phyloP scores from a whole-genome alignment of 2,888 invertebrate genomes.

The Griposia aprilina region DNA sequence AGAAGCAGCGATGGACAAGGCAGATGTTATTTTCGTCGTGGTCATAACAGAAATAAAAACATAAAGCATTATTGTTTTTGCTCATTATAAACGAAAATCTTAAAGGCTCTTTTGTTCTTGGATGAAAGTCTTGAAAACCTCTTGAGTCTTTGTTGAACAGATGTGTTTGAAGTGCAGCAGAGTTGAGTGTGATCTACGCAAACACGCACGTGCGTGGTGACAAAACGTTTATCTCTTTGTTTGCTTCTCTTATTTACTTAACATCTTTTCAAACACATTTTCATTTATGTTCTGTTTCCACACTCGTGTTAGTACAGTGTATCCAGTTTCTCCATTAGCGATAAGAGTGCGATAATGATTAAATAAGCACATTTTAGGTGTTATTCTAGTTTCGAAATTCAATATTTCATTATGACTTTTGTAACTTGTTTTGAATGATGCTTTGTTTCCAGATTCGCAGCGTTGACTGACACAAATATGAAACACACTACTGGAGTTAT shows the following conservation, averaged over 20 bases:
- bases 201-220: constrained; percentile 83
- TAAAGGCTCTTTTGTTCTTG: constrained; percentile 67
- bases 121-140: constrained; percentile 51
- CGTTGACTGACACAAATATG: constrained; percentile 69
- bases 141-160: constrained; percentile 64
- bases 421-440: constrained; percentile 60
- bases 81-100: constrained; percentile 62
- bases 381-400: constrained; percentile 48
- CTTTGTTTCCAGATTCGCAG: constrained; percentile 74
- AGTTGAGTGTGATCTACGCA: constrained; percentile 73
- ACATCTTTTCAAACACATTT: constrained; percentile 72
- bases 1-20: constrained; percentile 67
- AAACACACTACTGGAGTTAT: constrained; percentile 69
- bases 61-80: constrained; percentile 70
- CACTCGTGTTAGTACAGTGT: constrained; percentile 49
- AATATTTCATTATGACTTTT: constrained; percentile 70
- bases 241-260: constrained; percentile 75
- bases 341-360: constrained; percentile 41
- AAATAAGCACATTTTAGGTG: constrained; percentile 33
- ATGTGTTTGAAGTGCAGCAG: constrained; percentile 66
- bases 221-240: constrained; percentile 81
- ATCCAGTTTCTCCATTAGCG: constrained; percentile 51
- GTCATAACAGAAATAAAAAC: constrained; percentile 68
- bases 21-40: constrained; percentile 75
- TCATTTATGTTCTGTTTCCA: constrained; percentile 60